phyloP scores from a whole-genome alignment of 2,113 vertebrate species.

The Coregonus clupeaformis region DNA sequence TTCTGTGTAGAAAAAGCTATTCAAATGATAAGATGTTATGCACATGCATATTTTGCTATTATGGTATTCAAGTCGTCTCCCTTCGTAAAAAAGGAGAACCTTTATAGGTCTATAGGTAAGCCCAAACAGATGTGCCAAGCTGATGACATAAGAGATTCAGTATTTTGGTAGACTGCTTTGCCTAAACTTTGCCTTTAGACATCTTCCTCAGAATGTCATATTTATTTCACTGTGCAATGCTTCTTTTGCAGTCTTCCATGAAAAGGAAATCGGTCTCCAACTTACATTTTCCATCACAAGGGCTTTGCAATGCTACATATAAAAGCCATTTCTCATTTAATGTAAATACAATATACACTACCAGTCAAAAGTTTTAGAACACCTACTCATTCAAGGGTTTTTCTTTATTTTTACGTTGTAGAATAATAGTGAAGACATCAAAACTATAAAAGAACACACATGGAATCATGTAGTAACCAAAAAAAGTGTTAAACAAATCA shows the following conservation, averaged over 20 bases:
- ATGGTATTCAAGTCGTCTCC: neutral
- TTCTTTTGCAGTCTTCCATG: constrained; percentile 62
- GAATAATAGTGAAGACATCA: too few relatives aligned
- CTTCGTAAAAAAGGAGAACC: constrained; percentile 1
- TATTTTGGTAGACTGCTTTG: constrained; percentile 6
- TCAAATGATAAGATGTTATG: constrained; percentile 12
- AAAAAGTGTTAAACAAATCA: too few relatives aligned
- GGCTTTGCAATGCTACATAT: constrained; percentile 36
- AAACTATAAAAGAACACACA: too few relatives aligned
- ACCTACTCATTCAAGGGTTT: too few relatives aligned
- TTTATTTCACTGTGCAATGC: constrained; percentile 39
- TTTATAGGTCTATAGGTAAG: neutral
- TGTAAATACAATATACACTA: constrained; percentile 10
- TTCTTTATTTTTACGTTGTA: too few relatives aligned
- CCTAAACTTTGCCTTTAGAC: constrained; percentile 8
- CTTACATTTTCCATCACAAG: constrained; percentile 27
- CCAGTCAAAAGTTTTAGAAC: too few relatives aligned
- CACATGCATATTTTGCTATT: constrained; percentile 15
- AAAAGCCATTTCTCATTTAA: constrained; percentile 22
- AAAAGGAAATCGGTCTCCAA: constrained; percentile 30
- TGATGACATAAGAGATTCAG: constrained; percentile 3
- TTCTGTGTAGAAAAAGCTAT: constrained; percentile 22
- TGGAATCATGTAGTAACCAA: too few relatives aligned
- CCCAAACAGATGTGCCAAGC: constrained; percentile 13
- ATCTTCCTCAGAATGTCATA: constrained; percentile 2